These are phyloP conservation scores for Caenorhabditis angaria DNA, from an alignment of 2,888 invertebrate species.

Conservation along the genomic window DNA sequence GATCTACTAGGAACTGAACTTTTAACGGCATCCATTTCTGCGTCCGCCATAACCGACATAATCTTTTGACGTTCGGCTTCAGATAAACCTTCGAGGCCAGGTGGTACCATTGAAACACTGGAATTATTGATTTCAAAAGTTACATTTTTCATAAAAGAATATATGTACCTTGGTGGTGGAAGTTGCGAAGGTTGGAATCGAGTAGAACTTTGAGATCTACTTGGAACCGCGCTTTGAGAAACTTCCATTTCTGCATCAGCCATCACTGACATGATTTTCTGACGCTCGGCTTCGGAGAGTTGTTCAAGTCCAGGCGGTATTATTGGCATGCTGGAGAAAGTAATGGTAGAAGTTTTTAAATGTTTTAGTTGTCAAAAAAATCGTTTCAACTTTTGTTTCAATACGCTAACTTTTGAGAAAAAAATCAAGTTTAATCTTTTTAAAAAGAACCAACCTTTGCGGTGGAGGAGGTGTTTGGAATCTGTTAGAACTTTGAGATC, in stretches of 20 bases:
- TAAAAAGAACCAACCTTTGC: background rate
- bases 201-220: background rate
- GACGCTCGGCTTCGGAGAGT: conserved; percentile 77
- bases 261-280: conserved; percentile 78
- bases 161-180: no score
- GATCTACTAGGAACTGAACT: background rate
- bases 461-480: background rate
- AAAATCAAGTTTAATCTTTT: no score
- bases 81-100: conserved; percentile 74
- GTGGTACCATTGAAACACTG: no score
- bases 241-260: conserved; percentile 76
- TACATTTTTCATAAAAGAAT: no score
- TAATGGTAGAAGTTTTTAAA: no score
- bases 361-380: no score
- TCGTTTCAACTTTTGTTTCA: no score
- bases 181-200: background rate
- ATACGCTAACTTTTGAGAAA: no score
- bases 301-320: conserved; percentile 64
- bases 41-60: conserved; percentile 77
- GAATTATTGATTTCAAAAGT: no score
- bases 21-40: conserved; percentile 23
- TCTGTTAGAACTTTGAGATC: background rate
- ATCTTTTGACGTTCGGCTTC: conserved; percentile 78
- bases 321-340: conserved; percentile 1
- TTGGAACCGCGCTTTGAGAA: background rate